Conservation (phyloP, 2,113 vertebrate genomes). For the Pogonocichla stellata region DNA sequence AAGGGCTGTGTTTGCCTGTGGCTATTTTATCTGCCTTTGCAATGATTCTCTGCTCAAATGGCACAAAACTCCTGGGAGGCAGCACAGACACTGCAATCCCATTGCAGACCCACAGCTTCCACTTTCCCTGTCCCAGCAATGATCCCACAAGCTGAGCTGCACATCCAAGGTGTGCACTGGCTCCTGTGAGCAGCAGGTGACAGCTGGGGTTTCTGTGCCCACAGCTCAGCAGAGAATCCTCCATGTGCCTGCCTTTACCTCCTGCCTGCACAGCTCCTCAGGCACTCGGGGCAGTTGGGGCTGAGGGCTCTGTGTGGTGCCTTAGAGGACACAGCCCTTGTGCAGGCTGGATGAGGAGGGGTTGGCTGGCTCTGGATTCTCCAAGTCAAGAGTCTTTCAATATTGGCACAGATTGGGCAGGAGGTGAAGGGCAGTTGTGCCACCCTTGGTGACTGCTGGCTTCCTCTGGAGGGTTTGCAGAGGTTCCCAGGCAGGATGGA, state of each 20-base stretch:
- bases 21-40: not conserved
- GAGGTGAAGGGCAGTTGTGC: not conserved
- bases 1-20: not conserved
- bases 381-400: too few species aligned
- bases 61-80: not conserved
- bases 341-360: not conserved
- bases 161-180: rapidly evolving
- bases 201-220: not conserved
- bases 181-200: not conserved
- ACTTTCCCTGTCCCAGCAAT: not conserved
- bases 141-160: not conserved
- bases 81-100: not conserved
- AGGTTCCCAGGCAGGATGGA: not conserved
- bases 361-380: not conserved
- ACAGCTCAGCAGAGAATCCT: not conserved
- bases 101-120: not conserved
- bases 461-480: not conserved
- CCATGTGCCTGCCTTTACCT: not conserved
- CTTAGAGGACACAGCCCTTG: not conserved
- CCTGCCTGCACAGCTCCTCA: not conserved
- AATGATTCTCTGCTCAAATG: not conserved
- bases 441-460: not conserved
- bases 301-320: not conserved
- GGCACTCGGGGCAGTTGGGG: rapidly evolving
- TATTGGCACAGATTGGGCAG: not conserved